These are phyloP conservation scores for Watsonalla cultraria DNA, from an alignment of 2,888 invertebrate species.

Conservation along the genomic window DNA sequence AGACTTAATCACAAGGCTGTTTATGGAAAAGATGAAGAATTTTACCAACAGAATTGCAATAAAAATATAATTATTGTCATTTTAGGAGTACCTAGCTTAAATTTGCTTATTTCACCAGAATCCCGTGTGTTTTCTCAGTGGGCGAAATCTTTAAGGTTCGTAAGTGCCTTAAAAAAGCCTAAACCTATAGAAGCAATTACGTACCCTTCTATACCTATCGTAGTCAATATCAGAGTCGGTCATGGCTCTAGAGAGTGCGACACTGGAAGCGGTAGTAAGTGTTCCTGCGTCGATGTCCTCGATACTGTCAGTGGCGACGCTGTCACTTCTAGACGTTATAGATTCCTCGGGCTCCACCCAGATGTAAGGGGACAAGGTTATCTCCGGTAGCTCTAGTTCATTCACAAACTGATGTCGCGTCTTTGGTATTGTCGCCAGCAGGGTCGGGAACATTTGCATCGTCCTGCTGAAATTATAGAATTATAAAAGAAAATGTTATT, in stretches of 20 bases:
- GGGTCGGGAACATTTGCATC: slow-evolving; percentile 55
- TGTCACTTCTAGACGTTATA: slow-evolving; percentile 34
- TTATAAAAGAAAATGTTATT: no score
- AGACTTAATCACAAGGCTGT: no score
- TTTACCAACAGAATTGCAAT: no score
- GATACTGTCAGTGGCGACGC: slow-evolving; percentile 29
- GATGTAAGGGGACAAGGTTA: slow-evolving; percentile 44
- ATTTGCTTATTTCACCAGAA: no score
- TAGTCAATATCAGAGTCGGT: slow-evolving; percentile 70
- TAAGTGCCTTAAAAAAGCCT: no score
- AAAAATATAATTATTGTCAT: no score
- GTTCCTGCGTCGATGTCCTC: slow-evolving; percentile 34
- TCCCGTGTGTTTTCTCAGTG: no score
- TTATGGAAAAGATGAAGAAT: no score
- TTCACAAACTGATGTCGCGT: slow-evolving; percentile 54
- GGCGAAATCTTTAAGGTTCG: no score
- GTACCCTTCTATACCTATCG: slow-evolving; percentile 48
- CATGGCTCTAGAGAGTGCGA: slow-evolving; percentile 61
- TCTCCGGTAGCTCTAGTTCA: slow-evolving; percentile 55
- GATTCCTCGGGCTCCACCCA: slow-evolving; percentile 45
- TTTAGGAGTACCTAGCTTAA: no score
- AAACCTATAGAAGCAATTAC: no score
- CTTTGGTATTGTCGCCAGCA: slow-evolving; percentile 52
- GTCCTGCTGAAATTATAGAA: slow-evolving; percentile 1
- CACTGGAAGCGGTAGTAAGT: slow-evolving; percentile 49